A percentile compares a stretch with the other conserved stretches of the same genome.
Conservation (phyloP, 2,797 vertebrate genomes). For the Sphenopsis melanotis region DNA sequence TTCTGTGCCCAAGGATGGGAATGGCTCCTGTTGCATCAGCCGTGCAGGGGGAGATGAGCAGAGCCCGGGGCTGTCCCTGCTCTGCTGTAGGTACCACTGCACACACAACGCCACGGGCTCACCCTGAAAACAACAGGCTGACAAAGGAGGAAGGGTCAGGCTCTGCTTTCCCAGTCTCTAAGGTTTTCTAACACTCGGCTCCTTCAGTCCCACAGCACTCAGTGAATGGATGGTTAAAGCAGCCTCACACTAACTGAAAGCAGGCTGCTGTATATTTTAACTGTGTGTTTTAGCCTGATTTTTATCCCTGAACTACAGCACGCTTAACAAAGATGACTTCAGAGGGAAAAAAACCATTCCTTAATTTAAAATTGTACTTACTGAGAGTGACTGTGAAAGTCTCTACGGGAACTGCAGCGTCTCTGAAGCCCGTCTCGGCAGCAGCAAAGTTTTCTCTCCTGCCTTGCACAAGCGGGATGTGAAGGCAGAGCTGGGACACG, state of each 20-base stretch:
- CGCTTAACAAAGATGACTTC: not conserved
- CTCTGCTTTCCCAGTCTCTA: not conserved
- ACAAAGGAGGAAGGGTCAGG: not conserved
- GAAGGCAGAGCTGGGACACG: not conserved
- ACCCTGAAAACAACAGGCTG: not conserved
- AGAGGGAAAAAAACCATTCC: not conserved
- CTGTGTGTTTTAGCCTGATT: not conserved
- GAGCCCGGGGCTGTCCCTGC: not conserved
- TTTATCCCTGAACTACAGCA: not conserved
- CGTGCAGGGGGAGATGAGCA: not conserved
- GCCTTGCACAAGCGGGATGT: not conserved
- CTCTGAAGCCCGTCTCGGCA: not conserved
- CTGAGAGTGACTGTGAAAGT: not conserved
- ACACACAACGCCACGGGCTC: not conserved
- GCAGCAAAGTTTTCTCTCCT: not conserved
- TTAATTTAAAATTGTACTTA: slow-evolving; percentile 32
- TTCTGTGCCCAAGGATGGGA: not conserved
- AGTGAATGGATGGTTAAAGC: not conserved
- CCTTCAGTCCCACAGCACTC: not conserved
- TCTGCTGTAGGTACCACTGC: slow-evolving; percentile 12
- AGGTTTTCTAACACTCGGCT: not conserved
- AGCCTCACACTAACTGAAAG: not conserved
- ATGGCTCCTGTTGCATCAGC: not conserved
- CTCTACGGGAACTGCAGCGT: not conserved
- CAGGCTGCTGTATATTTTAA: not conserved